Evolutionary conservation across 2,888 invertebrate genomes (phyloP).

Genomic region (Agriopis leucophaearia): DNA sequence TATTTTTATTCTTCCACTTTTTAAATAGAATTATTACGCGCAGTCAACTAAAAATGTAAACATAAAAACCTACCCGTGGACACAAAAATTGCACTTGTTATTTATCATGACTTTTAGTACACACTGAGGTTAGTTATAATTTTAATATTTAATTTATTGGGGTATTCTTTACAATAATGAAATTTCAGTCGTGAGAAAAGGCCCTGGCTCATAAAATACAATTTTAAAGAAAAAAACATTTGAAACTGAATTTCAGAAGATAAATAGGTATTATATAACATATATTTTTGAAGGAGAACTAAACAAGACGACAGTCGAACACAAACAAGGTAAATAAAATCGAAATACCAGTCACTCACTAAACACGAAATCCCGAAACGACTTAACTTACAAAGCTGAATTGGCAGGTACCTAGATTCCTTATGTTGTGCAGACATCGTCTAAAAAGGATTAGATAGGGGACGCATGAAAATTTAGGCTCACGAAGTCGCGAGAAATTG

Average conservation of each 20-base stretch:
- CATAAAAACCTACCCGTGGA: too few species aligned
- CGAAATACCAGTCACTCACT: too few species aligned
- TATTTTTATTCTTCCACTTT: not conserved
- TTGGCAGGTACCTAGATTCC: not conserved
- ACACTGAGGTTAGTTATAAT: not conserved
- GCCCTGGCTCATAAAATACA: not conserved
- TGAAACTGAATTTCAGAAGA: not conserved
- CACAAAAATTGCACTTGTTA: not conserved
- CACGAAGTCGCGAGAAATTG: too few species aligned
- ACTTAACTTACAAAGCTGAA: not conserved
- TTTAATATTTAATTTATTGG: not conserved
- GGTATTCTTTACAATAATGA: conserved; percentile 6
- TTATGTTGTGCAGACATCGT: not conserved
- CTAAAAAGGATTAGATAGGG: too few species aligned
- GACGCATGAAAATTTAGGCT: too few species aligned
- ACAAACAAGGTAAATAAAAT: too few species aligned
- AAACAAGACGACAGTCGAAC: not conserved
- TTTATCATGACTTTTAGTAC: not conserved
- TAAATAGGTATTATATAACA: not conserved
- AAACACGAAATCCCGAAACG: too few species aligned
- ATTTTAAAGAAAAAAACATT: not conserved
- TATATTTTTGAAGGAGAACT: not conserved
- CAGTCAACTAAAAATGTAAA: too few species aligned
- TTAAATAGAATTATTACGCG: too few species aligned
- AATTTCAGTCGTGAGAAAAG: conserved; percentile 4